Base-by-base conservation (phyloP, 2,888 invertebrate genomes). In the Yponomeuta plumbellus region DNA sequence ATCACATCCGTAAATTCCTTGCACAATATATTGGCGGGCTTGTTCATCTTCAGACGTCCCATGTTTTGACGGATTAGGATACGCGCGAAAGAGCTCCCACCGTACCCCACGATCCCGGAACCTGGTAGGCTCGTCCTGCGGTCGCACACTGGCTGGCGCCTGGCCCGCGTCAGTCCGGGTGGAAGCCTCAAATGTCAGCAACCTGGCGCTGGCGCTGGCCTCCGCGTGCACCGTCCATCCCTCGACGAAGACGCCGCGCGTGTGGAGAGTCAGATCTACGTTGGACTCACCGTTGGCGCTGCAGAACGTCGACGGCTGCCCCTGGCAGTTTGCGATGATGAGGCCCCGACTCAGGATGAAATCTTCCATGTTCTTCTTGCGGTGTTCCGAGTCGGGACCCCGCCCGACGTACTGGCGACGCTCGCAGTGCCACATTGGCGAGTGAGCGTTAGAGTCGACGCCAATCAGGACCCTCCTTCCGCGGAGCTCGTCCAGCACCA, bases 381-480 rank as follows among this genome's bases (percentile, higher is more conserved):
- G 44, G 44, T 69, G 58, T 1, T 66, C 66, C 1, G 65, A 23
- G 21, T 71, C 71, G 0, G 52, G 68, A 0, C 76, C 74, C 0
- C 72, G 23, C 0, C 75, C 73, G 0, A 2, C 17, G 1, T 66
- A 73, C 0, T 75, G 73, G 0, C 68, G 44, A 0, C 22, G 34
- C 0, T 21, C 10, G 0, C 71, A 71, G 61, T 69, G 66, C 73
- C 75, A 77, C 17, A 76, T 4, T 0, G 74, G 74, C 0, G 75
- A 78, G 66, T 76, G 75, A 0, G 76, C 71, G 26, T 77, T 77
- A 5, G 61, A 59, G 66, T 77, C 77, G 0, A 68, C 68, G 0
- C 73, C 71, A 0, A 76, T 59, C 0, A 76, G 8, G 0, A 75
- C 66, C 0, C 17, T 40, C 0, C 11, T 26, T 0, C 73, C 73